phyloP scores from a whole-genome alignment of 2,797 vertebrate genomes.

The Chanos chanos region DNA sequence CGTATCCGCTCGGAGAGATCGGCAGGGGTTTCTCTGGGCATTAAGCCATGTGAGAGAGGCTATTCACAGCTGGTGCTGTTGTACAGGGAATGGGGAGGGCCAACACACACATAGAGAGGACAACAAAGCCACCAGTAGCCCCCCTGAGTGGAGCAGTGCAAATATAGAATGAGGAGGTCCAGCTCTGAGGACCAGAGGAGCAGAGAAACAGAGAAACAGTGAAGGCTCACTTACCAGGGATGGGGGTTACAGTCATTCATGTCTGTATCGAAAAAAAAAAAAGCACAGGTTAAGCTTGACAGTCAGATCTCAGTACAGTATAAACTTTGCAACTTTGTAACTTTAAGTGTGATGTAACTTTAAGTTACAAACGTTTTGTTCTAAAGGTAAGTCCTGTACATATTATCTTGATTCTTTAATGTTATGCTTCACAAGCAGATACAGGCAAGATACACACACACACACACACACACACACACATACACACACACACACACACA shows the following conservation, averaged over 20 bases:
- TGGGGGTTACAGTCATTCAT: conserved; percentile 95
- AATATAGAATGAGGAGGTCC: conserved; percentile 19
- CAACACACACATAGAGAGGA: conserved; percentile 29
- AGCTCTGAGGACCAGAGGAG: not conserved
- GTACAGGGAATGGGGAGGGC: conserved; percentile 49
- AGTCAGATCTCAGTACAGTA: not conserved
- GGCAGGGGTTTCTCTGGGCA: conserved; percentile 25
- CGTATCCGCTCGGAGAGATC: conserved; percentile 40
- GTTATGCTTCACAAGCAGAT: too few relatives aligned
- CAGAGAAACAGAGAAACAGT: not conserved
- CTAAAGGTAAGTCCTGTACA: too few relatives aligned
- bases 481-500: too few relatives aligned
- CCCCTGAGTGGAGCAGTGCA: conserved; percentile 28
- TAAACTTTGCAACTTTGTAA: not conserved
- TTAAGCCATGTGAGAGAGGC: conserved; percentile 40
- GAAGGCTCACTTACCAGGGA: conserved; percentile 83
- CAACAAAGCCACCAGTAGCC: conserved; percentile 34
- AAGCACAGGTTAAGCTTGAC: not conserved
- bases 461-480: too few relatives aligned
- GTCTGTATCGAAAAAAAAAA: conserved; percentile 66
- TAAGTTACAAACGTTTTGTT: too few relatives aligned
- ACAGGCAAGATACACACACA: too few relatives aligned
- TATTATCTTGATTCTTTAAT: too few relatives aligned
- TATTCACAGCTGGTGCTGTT: conserved; percentile 42
- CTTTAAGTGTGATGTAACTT: too few relatives aligned